Evolutionary conservation across 1,140 invertebrate species (phyloP).

Genomic region (Sinella curviseta): DNA sequence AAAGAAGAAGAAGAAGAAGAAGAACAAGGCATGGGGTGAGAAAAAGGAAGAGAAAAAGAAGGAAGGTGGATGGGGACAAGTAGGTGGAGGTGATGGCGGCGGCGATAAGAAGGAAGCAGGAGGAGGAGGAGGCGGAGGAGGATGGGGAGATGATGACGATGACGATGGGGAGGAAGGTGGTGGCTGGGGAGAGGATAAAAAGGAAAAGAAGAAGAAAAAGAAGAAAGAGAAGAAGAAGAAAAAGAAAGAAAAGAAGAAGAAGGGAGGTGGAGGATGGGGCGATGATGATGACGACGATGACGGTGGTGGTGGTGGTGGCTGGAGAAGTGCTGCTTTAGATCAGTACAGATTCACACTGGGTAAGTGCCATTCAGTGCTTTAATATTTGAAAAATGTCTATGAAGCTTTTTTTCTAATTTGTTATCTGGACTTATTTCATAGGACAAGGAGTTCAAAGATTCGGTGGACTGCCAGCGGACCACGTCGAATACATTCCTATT

Average conservation of each 20-base stretch:
- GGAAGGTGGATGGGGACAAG: too few species aligned
- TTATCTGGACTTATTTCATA: too few species aligned
- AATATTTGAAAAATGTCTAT: too few species aligned
- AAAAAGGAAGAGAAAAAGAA: neutral
- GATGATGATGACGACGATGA: constrained; percentile 37
- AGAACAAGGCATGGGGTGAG: constrained; percentile 30
- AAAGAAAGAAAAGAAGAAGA: constrained; percentile 34
- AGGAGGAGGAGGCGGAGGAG: constrained; percentile 43
- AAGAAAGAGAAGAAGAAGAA: constrained; percentile 32
- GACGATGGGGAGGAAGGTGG: constrained; percentile 5
- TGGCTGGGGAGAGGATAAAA: constrained; percentile 5
- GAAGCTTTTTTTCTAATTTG: too few species aligned
- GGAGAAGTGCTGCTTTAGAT: neutral
- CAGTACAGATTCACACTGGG: neutral
- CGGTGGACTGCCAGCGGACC: neutral
- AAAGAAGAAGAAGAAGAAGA: constrained; percentile 34
- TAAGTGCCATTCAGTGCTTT: neutral
- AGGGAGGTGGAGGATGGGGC: constrained; percentile 38
- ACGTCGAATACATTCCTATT: neutral
- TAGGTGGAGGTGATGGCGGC: constrained; percentile 38
- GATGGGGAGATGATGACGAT: constrained; percentile 31
- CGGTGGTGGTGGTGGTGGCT: neutral
- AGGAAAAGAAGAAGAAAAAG: constrained; percentile 25
- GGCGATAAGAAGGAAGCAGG: constrained; percentile 33
- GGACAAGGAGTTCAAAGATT: constrained; percentile 10